Conservation (phyloP, 2,888 invertebrate species). For the Gymnoscelis rufifasciata region DNA sequence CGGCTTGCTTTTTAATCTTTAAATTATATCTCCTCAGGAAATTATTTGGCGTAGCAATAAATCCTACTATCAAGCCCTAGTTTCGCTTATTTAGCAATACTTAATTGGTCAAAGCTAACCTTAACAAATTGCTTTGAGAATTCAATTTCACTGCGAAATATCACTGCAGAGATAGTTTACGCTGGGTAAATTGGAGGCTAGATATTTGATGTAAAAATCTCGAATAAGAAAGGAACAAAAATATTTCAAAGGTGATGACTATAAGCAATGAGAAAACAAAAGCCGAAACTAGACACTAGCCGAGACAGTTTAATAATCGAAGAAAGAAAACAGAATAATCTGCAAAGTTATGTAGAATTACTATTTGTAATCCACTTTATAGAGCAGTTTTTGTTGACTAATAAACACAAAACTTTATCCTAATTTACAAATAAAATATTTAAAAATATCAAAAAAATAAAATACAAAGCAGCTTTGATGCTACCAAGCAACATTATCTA, state of each 20-base stretch:
- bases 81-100: conserved; percentile 41
- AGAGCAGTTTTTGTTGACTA: no score
- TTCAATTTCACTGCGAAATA: conserved; percentile 38
- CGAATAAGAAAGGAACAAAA: background rate
- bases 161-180: conserved; percentile 31
- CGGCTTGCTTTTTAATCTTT: background rate
- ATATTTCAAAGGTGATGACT: no score
- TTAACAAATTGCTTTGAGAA: conserved; percentile 38
- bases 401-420: no score
- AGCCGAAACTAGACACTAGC: no score
- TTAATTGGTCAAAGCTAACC: conserved; percentile 48
- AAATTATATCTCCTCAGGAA: conserved; percentile 13
- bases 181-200: conserved; percentile 7
- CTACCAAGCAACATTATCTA: background rate
- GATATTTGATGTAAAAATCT: background rate
- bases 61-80: conserved; percentile 33
- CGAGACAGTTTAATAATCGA: no score
- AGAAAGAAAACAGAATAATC: no score
- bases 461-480: no score
- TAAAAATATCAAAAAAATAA: no score
- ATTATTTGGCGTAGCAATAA: conserved; percentile 24
- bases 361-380: no score
- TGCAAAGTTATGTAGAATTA: no score
- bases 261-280: no score
- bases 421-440: no score